These are phyloP conservation scores for Macropus fuliginosus DNA, from an alignment of 2,797 vertebrate genomes.

Conservation along the genomic window DNA sequence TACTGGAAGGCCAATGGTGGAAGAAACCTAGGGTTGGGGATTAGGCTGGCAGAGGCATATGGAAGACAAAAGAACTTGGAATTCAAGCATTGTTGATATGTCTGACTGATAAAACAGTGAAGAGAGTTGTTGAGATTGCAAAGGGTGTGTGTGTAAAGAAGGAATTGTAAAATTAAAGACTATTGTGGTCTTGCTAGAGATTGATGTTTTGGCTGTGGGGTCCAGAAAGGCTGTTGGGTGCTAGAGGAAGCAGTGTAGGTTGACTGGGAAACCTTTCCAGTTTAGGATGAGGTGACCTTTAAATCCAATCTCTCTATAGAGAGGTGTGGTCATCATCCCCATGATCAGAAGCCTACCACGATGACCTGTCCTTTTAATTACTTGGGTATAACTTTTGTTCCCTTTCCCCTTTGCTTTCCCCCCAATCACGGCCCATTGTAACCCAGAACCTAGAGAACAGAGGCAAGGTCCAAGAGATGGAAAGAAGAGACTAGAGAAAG, in stretches of 20 bases:
- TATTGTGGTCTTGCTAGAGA: not conserved
- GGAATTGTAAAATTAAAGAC: not conserved
- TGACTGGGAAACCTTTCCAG: not conserved
- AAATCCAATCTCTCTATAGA: not conserved
- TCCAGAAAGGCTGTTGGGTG: not conserved
- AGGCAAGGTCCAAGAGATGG: not conserved
- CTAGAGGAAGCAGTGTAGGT: not conserved
- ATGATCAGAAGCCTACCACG: not conserved
- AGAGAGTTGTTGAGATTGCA: not conserved
- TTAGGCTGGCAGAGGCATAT: not conserved
- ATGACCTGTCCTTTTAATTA: not conserved
- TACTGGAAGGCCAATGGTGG: not conserved
- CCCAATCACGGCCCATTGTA: not conserved
- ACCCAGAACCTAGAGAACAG: not conserved
- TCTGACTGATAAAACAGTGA: conserved; percentile 27
- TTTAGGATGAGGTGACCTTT: not conserved
- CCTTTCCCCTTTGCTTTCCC: not conserved
- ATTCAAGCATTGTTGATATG: conserved; percentile 14
- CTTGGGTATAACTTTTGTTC: not conserved
- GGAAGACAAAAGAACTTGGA: conserved; percentile 34
- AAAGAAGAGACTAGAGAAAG: not conserved
- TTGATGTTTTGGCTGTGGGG: not conserved
- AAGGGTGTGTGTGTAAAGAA: not conserved
- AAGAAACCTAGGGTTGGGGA: not conserved
- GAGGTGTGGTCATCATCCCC: not conserved